These are phyloP conservation scores for Mus musculus DNA, from an alignment of 2,113 vertebrate genomes.

Conservation along the genomic window GRCm39 chrX:70447001-70447500, in stretches of 20 bases:
- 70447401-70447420: neutral
- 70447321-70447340: neutral
- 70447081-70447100: neutral
- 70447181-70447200: neutral
- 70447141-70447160: neutral
- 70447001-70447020: neutral
- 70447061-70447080: neutral
- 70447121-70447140: neutral
- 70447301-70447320: neutral
- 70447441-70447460: slow-evolving; percentile 16
- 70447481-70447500: slow-evolving; percentile 14
- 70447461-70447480: neutral
- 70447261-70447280: neutral
- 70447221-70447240: neutral
- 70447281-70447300: neutral
- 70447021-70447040: neutral
- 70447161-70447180: neutral
- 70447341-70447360: neutral
- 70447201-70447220: neutral
- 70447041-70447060: neutral
- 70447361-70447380: neutral
- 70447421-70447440: neutral
- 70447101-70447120: neutral
- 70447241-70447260: neutral
- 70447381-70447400: neutral